Base-by-base conservation (phyloP, 37 sponge, comb jelly and placozoan genomes). In the Aphrocallistes beatrix region DNA sequence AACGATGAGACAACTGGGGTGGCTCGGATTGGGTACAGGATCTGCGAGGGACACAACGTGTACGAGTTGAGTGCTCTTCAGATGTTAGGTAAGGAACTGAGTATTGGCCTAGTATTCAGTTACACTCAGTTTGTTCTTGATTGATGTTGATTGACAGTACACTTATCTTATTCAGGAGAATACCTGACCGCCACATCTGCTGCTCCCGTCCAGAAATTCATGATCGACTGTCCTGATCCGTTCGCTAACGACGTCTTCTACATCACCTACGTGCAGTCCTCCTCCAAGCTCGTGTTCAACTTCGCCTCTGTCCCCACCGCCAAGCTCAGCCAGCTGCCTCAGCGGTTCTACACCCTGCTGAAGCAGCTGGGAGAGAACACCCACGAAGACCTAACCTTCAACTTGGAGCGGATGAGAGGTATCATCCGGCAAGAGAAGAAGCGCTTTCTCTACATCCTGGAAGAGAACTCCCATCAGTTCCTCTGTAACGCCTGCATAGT, bases 111-210 rank as follows among this genome's bases (percentile, higher is more conserved):
- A n/a, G n/a, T n/a, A n/a, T n/a, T n/a, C n/a, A n/a, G n/a, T n/a
- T n/a, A n/a, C n/a, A n/a, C n/a, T n/a, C n/a, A n/a, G n/a, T n/a
- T n/a, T n/a, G n/a, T n/a, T n/a, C n/a, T n/a, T n/a, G n/a, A n/a
- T n/a, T n/a, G n/a, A 23, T 25, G 85, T 84, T 21, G 28, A 13
- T 83, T 23, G 10, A 83, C 84, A 23, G 30, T 83, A 36, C 21
- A 50, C n/a, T 47, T 21, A 21, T 47, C 49, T 47, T 47, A 47
- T 60, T 3, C 21, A 60, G 75, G 75, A 38, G 88, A 91, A 60
- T 97, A 97, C 83, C 85, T 97, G 38, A 86, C 89, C 32, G 89
- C 90, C 50, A 93, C 93, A 32, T 85, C 98, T 16, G 98, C 91
- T n/a, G 92, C 98, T 39, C 98, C 98, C 36, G 87, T 97, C 37